Percentiles rank a stretch among this genome's conserved stretches.
Evolutionary conservation across 2,797 vertebrate genomes (phyloP).

Genomic region (Sebastes taczanowskii): DNA sequence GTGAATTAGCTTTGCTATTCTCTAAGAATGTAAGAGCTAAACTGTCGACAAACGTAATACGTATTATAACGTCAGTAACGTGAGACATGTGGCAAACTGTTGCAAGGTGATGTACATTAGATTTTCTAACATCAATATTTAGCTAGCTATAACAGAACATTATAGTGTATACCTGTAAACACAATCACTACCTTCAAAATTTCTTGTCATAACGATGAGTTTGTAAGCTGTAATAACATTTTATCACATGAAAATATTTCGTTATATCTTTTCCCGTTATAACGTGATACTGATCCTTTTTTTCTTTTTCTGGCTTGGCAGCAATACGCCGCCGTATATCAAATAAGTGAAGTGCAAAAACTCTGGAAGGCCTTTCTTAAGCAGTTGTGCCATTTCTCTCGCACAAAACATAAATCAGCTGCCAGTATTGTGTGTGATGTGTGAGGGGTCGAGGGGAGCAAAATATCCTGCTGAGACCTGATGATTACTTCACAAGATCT

Average conservation of each 20-base stretch:
- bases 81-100: too few relatives aligned
- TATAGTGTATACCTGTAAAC: too few relatives aligned
- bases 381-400: conserved; percentile 18
- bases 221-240: background rate
- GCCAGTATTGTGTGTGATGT: conserved; percentile 36
- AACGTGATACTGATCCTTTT: background rate
- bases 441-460: conserved; percentile 45
- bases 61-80: too few relatives aligned
- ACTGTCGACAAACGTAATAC: too few relatives aligned
- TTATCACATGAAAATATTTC: background rate
- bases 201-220: background rate
- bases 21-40: too few relatives aligned
- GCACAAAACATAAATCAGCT: conserved; percentile 28
- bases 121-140: too few relatives aligned
- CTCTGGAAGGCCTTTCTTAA: conserved; percentile 26
- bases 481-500: conserved; percentile 59
- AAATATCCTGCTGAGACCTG: conserved; percentile 56
- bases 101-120: too few relatives aligned
- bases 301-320: background rate
- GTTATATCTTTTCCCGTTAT: background rate
- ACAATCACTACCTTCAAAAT: too few relatives aligned
- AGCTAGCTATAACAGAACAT: too few relatives aligned
- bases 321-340: background rate
- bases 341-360: background rate
- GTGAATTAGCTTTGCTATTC: too few relatives aligned